Conservation (phyloP, 2,888 invertebrate species). For the Auanema freiburgensis region DNA sequence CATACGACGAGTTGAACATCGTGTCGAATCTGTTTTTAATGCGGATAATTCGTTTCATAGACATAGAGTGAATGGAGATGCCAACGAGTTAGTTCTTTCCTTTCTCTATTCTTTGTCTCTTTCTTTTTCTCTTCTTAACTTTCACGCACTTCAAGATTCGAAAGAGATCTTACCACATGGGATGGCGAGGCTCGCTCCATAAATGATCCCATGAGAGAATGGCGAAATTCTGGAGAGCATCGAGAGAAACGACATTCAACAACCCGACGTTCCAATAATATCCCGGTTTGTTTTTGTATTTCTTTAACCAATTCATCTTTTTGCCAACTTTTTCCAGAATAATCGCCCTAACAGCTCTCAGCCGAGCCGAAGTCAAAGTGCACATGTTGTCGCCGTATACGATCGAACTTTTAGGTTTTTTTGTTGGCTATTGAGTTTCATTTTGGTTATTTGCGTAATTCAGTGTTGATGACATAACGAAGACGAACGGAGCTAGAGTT, state of each 20-base stretch:
- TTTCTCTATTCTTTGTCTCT: not conserved
- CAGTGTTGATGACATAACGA: conserved; percentile 25
- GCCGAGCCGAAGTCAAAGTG: conserved; percentile 41
- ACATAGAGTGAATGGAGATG: not conserved
- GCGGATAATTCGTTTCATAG: conserved; percentile 8
- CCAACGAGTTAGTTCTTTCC: conserved; percentile 4
- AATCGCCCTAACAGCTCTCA: conserved; percentile 8
- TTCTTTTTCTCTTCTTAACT: not conserved
- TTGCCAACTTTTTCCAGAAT: not conserved
- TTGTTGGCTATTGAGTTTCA: conserved; percentile 1
- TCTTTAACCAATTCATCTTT: too few relatives aligned
- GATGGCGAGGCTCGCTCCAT: conserved; percentile 18
- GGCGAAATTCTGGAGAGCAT: conserved; percentile 3
- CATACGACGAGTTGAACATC: conserved; percentile 16
- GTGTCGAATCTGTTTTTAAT: conserved; percentile 18
- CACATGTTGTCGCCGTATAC: conserved; percentile 21
- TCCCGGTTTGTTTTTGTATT: too few relatives aligned
- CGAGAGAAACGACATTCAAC: too few relatives aligned
- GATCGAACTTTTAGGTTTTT: conserved; percentile 15
- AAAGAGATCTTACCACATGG: conserved; percentile 15
- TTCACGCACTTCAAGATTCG: conserved; percentile 15
- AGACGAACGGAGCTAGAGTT: conserved; percentile 41
- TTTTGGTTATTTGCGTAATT: conserved; percentile 9
- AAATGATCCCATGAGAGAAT: conserved; percentile 15
- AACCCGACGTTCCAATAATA: too few relatives aligned